Conservation (phyloP, 2,797 vertebrate genomes). For the Agapornis canus region DNA sequence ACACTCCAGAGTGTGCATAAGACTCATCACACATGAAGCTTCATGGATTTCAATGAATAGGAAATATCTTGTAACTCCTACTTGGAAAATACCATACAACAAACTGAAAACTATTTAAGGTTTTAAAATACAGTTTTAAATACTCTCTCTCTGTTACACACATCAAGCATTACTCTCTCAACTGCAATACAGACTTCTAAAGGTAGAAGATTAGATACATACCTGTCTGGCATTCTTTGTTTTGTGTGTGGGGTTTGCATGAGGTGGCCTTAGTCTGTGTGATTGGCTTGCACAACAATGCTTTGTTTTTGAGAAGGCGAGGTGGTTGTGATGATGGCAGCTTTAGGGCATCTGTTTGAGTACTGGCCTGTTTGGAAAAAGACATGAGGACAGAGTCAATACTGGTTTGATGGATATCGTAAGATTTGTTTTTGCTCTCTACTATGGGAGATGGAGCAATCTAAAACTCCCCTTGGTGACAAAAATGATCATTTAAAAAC, state of each 20-base stretch:
- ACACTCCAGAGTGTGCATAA: background rate
- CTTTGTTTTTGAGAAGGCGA: slow-evolving; percentile 94
- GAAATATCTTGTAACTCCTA: background rate
- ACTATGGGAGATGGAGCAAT: background rate
- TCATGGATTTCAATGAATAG: background rate
- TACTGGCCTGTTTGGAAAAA: slow-evolving; percentile 81
- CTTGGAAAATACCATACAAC: background rate
- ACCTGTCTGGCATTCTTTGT: slow-evolving; percentile 92
- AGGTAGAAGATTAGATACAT: background rate
- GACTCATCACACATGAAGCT: background rate
- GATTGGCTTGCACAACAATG: slow-evolving; percentile 92
- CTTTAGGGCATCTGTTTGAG: slow-evolving; percentile 87
- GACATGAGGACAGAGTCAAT: background rate
- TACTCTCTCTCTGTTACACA: background rate
- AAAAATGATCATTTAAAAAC: background rate
- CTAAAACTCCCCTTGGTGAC: background rate
- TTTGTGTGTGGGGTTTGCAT: slow-evolving; percentile 88
- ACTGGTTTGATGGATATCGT: background rate
- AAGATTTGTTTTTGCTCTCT: background rate
- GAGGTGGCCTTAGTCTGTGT: slow-evolving; percentile 94
- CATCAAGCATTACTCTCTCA: background rate
- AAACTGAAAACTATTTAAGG: background rate
- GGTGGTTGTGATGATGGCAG: slow-evolving; percentile 78
- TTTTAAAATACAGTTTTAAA: background rate
- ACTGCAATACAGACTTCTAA: background rate